Evolutionary conservation across 2,113 vertebrate species (phyloP), one percentile per base, ranked within the genome.

Genomic region (Mirounga angustirostris): DNA sequence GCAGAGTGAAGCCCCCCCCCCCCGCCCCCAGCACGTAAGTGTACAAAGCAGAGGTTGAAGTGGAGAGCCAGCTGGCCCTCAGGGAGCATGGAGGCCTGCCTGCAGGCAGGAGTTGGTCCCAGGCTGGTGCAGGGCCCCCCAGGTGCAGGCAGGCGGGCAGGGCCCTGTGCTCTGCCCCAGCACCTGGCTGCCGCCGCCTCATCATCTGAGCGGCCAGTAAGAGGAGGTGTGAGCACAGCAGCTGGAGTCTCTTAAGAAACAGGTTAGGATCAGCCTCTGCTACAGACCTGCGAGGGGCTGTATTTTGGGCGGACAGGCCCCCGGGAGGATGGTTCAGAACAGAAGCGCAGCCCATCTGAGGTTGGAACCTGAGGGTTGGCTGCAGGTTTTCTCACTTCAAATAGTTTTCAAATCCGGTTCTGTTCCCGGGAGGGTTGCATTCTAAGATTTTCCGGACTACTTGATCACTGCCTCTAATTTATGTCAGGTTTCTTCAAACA

Each of bases 361-460:
- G 18, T 9, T 50, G 46, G 61, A 19, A 11, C 67, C 71, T 69
- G 86, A 56, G 5, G 4, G 26, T 15, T 10, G 26, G 50, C 58
- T 69, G 59, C 26, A 63, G 24, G 15, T 65, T 81, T 65, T 69
- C 54, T 28, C 10, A 9, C 30, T 83, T 92, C 50, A n/a, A 9
- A 30, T 58, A 11, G 5, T 63, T 92, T 94, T 84, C 67, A 81
- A 5, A 69, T 50, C 74, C 28, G 52, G 5, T 50, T 87, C 61
- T 87, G 24, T 86, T 91, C 58, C 52, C 63, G 14, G 7, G 40
- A 67, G 54, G 65, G 7, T 58, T 73, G 84, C 46, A 73, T 86
- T 81, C 58, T 89, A 46, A 95, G 87, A 79, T 94, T 92, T 92
- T 46, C 61, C 69, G 7, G 73, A 92, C 7, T 79, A 40, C 85